phyloP scores from a whole-genome alignment of 92 coral and sea anemone genomes.

The Meandrina meandrites region DNA sequence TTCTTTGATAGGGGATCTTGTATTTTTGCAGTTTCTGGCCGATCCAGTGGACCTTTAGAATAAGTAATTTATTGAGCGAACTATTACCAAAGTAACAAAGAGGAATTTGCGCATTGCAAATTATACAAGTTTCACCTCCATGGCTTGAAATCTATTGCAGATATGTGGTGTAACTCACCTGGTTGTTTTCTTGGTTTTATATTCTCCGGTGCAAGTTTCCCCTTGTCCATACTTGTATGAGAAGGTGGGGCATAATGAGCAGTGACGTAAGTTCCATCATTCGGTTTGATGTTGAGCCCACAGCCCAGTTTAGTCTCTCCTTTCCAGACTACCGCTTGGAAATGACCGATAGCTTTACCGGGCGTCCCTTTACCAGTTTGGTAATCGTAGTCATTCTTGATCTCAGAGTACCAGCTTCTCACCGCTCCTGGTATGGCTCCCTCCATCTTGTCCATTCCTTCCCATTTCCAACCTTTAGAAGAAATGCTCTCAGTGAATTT shows the following conservation, averaged over 20 bases:
- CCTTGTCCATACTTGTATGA: conserved; percentile 38
- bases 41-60: too few species aligned
- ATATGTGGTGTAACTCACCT: conserved; percentile 29
- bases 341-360: conserved; percentile 63
- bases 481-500: conserved; percentile 76
- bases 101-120: too few species aligned
- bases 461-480: conserved; percentile 84
- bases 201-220: conserved; percentile 46
- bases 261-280: conserved; percentile 70
- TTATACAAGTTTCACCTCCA: too few species aligned
- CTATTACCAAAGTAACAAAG: too few species aligned
- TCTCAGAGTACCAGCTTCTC: conserved; percentile 83
- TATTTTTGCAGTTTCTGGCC: too few species aligned
- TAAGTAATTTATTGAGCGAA: too few species aligned
- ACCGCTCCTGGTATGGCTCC: conserved; percentile 79
- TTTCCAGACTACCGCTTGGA: conserved; percentile 81
- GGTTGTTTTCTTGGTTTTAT: conserved; percentile 56
- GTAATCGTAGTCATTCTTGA: conserved; percentile 71
- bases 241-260: conserved; percentile 78
- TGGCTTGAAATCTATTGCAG: too few species aligned
- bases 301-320: conserved; percentile 63
- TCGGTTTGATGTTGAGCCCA: conserved; percentile 55
- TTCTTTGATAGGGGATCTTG: too few species aligned
- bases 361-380: conserved; percentile 69
- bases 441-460: conserved; percentile 61